A percentile compares a stretch with the other conserved stretches of the same genome.
Conservation (phyloP, 2,797 vertebrate species). For the Octomys mimax region DNA sequence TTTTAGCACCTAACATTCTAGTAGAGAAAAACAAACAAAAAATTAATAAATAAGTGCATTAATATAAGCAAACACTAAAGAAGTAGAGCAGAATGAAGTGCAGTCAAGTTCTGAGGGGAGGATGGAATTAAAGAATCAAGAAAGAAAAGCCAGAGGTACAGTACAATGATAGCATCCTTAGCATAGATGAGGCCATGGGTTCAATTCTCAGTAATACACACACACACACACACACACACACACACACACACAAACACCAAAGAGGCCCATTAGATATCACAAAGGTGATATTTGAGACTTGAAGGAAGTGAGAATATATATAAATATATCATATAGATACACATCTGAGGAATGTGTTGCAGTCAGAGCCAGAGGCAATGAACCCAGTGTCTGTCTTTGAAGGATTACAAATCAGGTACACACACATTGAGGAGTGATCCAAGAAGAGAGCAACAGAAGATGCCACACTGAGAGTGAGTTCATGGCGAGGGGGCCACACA, state of each 20-base stretch:
- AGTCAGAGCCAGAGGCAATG: neutral
- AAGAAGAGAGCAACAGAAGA: neutral
- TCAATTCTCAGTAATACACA: neutral
- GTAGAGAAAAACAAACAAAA: neutral
- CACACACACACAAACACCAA: neutral
- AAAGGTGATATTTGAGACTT: neutral
- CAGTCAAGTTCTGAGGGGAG: neutral
- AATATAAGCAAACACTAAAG: neutral
- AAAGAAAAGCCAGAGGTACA: neutral
- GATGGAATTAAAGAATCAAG: neutral
- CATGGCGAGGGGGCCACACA: fast-evolving
- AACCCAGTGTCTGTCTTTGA: neutral
- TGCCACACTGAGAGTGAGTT: neutral
- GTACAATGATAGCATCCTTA: neutral
- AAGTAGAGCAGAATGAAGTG: neutral
- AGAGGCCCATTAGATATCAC: neutral
- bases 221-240: neutral
- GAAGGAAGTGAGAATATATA: neutral
- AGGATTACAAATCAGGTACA: neutral
- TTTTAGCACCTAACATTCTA: neutral
- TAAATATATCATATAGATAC: neutral
- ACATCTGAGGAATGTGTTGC: neutral
- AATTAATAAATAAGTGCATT: neutral
- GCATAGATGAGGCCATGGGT: neutral
- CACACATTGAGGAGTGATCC: neutral